Base-by-base conservation (phyloP, 1,140 invertebrate species). In the Tetramorium parvispinum region DNA sequence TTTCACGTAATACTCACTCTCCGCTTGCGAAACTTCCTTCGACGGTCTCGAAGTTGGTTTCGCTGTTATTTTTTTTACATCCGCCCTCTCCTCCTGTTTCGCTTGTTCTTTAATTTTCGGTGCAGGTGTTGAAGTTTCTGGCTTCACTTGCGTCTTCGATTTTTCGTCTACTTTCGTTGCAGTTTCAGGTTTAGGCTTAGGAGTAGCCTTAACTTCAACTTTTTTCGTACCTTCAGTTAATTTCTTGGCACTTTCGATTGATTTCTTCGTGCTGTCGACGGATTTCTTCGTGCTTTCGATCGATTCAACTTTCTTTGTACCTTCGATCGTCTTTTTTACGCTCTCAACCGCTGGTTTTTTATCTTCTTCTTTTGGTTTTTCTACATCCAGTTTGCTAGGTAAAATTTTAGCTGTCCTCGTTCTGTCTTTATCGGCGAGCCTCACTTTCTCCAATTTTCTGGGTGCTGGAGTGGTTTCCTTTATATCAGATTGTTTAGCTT, bases 371-470 rank as follows among this genome's bases (percentile, higher is more conserved):
- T 78, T 85, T 5, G 49, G 0, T n/a, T 89, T 82, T 18, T 77
- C 63, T 0, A 2, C 3, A 18, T 43, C 55, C 21, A 40, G 40
- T 85, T 82, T 81, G 7, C 59, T n/a, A 18, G 40, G 37, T 40
- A 43, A n/a, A 61, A 61, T 5, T 43, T 88, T 88, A 40, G 87
- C 6, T 68, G 40, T 16, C 18, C 40, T 79, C 4, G 37, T n/a
- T 89, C 92, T 95, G 68, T 92, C 94, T 71, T 95, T 95, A 91
- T 94, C 92, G 18, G 90, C 95, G 88, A 81, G 92, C 88, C 91
- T 93, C n/a, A 93, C 93, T 88, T 94, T 94, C 76, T 94, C 93
- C 1, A 94, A 85, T 68, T 94, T 93, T 66, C 82, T 79, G 13
- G 87, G 57, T 10, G 53, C 27, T 21, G 89, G 18, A 4, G 65